Evolutionary conservation across 2,888 invertebrate genomes (phyloP).

Genomic region (Pseudoips prasinana): DNA sequence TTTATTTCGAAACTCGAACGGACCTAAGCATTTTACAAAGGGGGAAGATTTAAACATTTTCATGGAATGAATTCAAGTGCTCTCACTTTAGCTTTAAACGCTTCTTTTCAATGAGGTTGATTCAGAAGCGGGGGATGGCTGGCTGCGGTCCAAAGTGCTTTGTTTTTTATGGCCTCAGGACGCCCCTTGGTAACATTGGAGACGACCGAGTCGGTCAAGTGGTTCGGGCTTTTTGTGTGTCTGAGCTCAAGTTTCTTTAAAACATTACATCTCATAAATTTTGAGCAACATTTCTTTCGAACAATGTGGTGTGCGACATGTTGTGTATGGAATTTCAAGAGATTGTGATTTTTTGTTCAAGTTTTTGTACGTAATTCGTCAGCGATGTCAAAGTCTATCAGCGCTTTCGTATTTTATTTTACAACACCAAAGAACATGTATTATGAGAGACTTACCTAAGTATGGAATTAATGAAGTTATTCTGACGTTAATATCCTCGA

Average conservation of each 20-base stretch:
- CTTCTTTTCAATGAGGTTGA: slow-evolving; percentile 69
- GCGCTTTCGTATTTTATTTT: too few relatives aligned
- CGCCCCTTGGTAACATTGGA: slow-evolving; percentile 49
- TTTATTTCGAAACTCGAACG: slow-evolving; percentile 26
- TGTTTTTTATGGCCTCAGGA: slow-evolving; percentile 67
- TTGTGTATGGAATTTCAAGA: slow-evolving; percentile 7
- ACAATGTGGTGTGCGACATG: slow-evolving; percentile 13
- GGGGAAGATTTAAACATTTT: slow-evolving; percentile 42
- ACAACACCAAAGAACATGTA: too few relatives aligned
- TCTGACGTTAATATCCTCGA: too few relatives aligned
- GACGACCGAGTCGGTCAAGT: slow-evolving; percentile 63
- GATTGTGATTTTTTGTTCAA: too few relatives aligned
- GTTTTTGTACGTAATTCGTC: too few relatives aligned
- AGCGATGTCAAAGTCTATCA: too few relatives aligned
- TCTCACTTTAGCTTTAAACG: slow-evolving; percentile 63
- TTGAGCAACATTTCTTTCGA: slow-evolving; percentile 22
- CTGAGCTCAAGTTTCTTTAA: slow-evolving; percentile 39
- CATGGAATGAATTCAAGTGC: slow-evolving; percentile 61
- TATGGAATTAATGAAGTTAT: too few relatives aligned
- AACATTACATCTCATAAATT: slow-evolving; percentile 36
- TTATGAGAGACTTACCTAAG: too few relatives aligned
- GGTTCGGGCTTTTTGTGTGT: slow-evolving; percentile 47
- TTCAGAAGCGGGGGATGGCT: slow-evolving; percentile 52
- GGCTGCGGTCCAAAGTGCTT: slow-evolving; percentile 74
- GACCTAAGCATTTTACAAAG: slow-evolving; percentile 35